phyloP scores from a whole-genome alignment of 1,140 invertebrate genomes.

The Euura saliciscinereae region DNA sequence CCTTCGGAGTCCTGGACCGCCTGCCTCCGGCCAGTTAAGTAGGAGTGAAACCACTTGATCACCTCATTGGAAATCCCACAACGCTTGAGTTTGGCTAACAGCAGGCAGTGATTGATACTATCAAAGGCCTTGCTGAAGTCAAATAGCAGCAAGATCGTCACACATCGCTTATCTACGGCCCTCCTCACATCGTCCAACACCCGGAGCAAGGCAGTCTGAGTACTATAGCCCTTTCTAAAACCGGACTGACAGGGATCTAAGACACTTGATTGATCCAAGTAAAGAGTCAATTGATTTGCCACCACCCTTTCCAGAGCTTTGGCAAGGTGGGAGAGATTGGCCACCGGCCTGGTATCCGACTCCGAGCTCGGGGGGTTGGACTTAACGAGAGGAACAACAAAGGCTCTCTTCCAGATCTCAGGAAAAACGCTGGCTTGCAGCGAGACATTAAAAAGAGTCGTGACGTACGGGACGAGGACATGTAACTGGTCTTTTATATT shows the following conservation, averaged over 20 bases:
- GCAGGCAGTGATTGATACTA: background rate
- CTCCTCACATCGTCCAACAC: slow-evolving; percentile 13
- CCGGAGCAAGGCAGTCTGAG: slow-evolving; percentile 15
- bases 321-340: too few species aligned
- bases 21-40: background rate
- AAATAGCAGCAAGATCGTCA: too few species aligned
- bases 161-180: background rate
- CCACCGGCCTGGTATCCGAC: background rate
- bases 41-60: slow-evolving; percentile 10
- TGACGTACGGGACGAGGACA: background rate
- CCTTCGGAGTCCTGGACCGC: background rate
- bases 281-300: too few species aligned
- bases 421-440: background rate
- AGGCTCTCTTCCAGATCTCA: background rate
- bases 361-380: background rate
- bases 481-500: background rate
- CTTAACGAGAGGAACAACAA: background rate
- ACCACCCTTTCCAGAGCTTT: too few species aligned
- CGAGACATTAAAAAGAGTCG: background rate
- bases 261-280: too few species aligned
- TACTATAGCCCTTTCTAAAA: too few species aligned
- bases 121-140: slow-evolving; percentile 21
- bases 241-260: too few species aligned
- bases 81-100: slow-evolving; percentile 7
- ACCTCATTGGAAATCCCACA: background rate